phyloP scores from a whole-genome alignment of 1,140 invertebrate genomes.

The Cherax destructor region DNA sequence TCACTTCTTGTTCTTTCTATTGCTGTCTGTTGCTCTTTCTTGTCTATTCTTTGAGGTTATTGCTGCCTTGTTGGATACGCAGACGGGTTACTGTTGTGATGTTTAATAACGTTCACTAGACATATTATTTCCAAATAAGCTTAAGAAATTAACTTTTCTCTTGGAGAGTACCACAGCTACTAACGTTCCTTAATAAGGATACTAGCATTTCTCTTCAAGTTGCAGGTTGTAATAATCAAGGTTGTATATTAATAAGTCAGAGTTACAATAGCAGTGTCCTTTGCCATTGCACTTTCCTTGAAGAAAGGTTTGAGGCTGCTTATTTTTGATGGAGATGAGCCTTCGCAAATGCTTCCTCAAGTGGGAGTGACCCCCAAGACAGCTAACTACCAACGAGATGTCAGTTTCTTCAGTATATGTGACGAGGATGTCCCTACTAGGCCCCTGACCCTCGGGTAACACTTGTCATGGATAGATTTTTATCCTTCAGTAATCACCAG shows the following conservation, averaged over 20 bases:
- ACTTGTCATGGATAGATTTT: too few species aligned
- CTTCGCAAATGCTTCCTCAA: not conserved
- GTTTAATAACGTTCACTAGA: not conserved
- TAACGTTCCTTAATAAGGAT: not conserved
- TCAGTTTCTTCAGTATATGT: too few species aligned
- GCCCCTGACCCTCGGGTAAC: too few species aligned
- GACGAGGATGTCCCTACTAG: too few species aligned
- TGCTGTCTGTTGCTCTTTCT: not conserved
- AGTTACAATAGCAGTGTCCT: not conserved
- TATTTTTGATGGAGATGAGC: not conserved
- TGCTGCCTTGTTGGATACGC: not conserved
- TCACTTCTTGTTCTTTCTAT: not conserved
- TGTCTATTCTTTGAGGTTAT: not conserved
- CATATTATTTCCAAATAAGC: not conserved
- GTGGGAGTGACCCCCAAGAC: too few species aligned
- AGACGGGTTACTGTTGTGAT: not conserved
- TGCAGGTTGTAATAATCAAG: not conserved
- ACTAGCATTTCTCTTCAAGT: not conserved
- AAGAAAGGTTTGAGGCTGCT: not conserved
- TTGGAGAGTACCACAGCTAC: not conserved
- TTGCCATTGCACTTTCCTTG: not conserved
- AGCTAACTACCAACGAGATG: too few species aligned
- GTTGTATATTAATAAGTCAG: not conserved
- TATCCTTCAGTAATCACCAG: too few species aligned
- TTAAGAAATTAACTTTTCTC: not conserved